Evolutionary conservation across 2,888 invertebrate species (phyloP).

Genomic region (Oxycera nigricornis): DNA sequence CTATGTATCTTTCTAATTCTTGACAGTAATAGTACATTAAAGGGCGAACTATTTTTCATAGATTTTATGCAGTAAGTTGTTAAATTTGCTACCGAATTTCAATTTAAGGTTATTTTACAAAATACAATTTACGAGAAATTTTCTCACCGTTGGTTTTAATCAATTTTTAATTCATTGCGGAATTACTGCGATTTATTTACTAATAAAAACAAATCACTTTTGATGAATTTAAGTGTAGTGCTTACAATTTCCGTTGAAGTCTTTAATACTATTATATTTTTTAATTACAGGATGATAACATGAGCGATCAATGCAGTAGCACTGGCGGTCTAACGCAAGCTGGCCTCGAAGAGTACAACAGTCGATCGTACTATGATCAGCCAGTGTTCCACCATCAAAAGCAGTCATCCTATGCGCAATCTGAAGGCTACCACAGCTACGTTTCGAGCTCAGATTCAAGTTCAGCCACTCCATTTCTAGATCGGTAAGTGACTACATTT

Average conservation of each 20-base stretch:
- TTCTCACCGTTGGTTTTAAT: no score
- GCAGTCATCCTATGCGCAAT: slow-evolving; percentile 78
- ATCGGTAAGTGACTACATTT: slow-evolving; percentile 69
- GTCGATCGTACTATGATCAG: slow-evolving; percentile 68
- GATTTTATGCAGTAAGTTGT: no score
- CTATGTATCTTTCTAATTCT: no score
- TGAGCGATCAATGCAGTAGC: slow-evolving; percentile 56
- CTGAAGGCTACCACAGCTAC: slow-evolving; percentile 82
- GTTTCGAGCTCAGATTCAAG: slow-evolving; percentile 79
- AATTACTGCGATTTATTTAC: no score
- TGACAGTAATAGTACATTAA: no score
- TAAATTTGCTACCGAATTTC: no score
- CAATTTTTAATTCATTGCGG: no score
- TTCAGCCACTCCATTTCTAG: slow-evolving; percentile 78
- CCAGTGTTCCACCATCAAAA: slow-evolving; percentile 71
- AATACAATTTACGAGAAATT: no score
- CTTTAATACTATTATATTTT: background rate
- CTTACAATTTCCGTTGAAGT: background rate
- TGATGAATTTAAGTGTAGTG: no score
- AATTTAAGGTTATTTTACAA: no score
- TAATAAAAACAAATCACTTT: no score
- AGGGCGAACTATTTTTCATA: no score
- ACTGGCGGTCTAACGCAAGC: slow-evolving; percentile 67
- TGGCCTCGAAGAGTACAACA: slow-evolving; percentile 75
- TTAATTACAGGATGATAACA: slow-evolving; percentile 57